Evolutionary conservation across 1,140 invertebrate genomes (phyloP).

Genomic region (Drosophila pseudoobscura): DNA sequence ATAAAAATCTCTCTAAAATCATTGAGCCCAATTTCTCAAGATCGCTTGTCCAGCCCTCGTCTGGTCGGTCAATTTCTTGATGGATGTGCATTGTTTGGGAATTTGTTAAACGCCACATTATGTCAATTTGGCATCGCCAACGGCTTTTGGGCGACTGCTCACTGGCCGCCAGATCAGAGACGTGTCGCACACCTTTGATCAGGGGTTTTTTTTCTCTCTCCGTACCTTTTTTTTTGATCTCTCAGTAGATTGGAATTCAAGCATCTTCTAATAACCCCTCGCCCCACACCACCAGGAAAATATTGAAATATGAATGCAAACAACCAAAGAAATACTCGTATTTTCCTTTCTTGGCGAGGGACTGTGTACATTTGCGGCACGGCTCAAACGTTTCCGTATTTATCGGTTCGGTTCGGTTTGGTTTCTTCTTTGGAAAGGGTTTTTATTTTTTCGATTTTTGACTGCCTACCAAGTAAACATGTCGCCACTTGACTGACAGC

Average conservation of each 20-base stretch:
- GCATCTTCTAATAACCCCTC: conserved; percentile 57
- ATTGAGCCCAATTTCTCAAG: background rate
- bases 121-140: conserved; percentile 73
- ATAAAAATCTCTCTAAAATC: background rate
- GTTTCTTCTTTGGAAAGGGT: conserved; percentile 35
- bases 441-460: conserved; percentile 27
- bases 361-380: conserved; percentile 36
- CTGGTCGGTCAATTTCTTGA: conserved; percentile 21
- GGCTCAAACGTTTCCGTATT: conserved; percentile 45
- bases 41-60: conserved; percentile 16
- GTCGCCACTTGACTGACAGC: conserved; percentile 79
- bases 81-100: conserved; percentile 60
- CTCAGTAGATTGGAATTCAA: conserved; percentile 39
- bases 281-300: conserved; percentile 42
- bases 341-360: conserved; percentile 32
- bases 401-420: conserved; percentile 1
- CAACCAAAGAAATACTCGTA: conserved; percentile 24
- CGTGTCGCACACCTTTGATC: conserved; percentile 47
- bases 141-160: conserved; percentile 9
- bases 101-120: conserved; percentile 83
- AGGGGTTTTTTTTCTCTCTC: conserved; percentile 18
- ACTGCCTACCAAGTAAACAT: conserved; percentile 71
- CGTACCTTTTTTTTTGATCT: conserved; percentile 52
- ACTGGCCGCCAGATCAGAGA: background rate
- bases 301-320: conserved; percentile 81